Conservation (phyloP, 2,888 invertebrate species). For the Dione juno region DNA sequence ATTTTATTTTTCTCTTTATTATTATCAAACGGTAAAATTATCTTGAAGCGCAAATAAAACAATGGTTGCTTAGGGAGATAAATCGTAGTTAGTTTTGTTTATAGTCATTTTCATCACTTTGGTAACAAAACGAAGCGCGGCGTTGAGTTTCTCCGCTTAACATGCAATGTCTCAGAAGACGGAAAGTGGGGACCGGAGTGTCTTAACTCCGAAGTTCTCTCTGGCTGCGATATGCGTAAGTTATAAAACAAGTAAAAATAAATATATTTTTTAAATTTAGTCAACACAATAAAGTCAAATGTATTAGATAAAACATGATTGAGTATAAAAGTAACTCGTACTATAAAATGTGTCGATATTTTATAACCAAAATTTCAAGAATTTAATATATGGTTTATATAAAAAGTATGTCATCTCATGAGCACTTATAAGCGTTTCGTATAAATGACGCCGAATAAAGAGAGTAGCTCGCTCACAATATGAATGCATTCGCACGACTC, state of each 20-base stretch:
- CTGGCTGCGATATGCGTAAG: too few relatives aligned
- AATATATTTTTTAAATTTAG: background rate
- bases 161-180: too few relatives aligned
- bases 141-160: too few relatives aligned
- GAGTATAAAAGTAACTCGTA: too few relatives aligned
- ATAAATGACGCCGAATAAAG: conserved; percentile 29
- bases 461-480: conserved; percentile 33
- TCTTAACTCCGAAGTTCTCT: too few relatives aligned
- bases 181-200: too few relatives aligned
- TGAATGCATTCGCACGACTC: conserved; percentile 40
- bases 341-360: too few relatives aligned
- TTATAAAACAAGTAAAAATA: too few relatives aligned
- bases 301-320: background rate
- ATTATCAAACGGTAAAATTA: conserved; percentile 42
- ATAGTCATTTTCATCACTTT: too few relatives aligned
- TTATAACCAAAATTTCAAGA: too few relatives aligned
- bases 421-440: conserved; percentile 23
- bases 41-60: conserved; percentile 36
- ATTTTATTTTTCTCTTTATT: conserved; percentile 46
- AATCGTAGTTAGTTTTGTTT: conserved; percentile 4
- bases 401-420: background rate
- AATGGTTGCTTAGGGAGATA: conserved; percentile 13
- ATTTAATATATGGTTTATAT: background rate
- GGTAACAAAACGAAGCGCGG: too few relatives aligned
- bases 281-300: background rate